phyloP scores from a whole-genome alignment of 2,113 vertebrate species.

The Pachycephala philippinensis region DNA sequence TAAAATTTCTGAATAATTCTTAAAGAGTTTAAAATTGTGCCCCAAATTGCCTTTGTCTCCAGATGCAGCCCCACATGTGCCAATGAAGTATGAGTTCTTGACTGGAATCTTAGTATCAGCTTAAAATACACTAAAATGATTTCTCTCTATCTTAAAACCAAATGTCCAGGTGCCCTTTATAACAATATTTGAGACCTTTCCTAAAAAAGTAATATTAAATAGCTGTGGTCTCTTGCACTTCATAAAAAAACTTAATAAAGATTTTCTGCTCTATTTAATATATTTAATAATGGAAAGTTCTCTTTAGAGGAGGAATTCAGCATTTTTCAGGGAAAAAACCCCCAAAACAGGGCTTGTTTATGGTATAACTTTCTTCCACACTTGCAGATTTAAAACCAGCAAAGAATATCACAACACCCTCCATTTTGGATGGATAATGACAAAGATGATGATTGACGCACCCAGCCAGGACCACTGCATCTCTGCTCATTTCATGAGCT shows the following conservation, averaged over 20 bases:
- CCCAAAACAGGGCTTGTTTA: background rate
- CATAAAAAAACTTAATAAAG: background rate
- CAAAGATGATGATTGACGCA: background rate
- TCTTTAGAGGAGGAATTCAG: background rate
- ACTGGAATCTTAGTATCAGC: background rate
- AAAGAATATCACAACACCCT: background rate
- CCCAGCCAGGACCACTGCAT: background rate
- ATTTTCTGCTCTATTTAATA: background rate
- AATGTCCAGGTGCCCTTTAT: background rate
- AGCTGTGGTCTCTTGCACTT: background rate
- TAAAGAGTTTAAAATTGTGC: background rate
- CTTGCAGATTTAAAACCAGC: background rate
- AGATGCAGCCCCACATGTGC: background rate
- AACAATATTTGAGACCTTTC: background rate
- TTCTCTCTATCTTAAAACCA: background rate
- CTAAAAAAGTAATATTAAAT: background rate
- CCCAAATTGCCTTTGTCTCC: background rate
- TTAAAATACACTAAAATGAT: background rate
- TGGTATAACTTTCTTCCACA: background rate
- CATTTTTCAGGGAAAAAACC: background rate
- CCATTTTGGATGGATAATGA: background rate
- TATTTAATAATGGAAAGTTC: background rate
- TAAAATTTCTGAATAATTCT: background rate
- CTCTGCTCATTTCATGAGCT: background rate
- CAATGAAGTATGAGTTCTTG: background rate